Evolutionary conservation across 2,113 vertebrate genomes (phyloP).

Genomic region (Talpa occidentalis): DNA sequence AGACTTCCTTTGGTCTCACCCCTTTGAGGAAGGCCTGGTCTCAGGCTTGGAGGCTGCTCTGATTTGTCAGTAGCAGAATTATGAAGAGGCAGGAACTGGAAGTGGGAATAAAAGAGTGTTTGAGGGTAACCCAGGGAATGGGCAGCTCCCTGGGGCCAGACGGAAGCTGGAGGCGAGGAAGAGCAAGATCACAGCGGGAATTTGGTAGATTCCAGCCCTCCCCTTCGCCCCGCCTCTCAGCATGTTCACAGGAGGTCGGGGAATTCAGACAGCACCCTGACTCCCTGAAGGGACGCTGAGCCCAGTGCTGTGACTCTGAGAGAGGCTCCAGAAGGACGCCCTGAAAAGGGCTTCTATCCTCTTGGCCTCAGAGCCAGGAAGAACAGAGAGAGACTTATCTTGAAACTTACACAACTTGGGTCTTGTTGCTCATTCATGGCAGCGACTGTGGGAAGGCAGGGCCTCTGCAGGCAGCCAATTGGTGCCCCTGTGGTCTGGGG

Average conservation of each 20-base stretch:
- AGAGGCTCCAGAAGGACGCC: background rate
- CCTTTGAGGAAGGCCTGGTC: background rate
- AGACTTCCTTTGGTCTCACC: background rate
- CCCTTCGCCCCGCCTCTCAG: background rate
- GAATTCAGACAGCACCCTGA: too few relatives aligned
- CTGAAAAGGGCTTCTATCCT: background rate
- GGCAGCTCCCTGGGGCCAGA: too few relatives aligned
- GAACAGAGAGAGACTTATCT: background rate
- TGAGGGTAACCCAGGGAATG: background rate
- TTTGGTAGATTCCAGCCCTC: rapidly evolving
- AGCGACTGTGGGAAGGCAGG: rapidly evolving
- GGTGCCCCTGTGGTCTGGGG: background rate
- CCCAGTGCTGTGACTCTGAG: background rate
- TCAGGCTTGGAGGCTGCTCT: background rate
- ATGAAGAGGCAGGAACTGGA: background rate
- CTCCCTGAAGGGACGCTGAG: rapidly evolving
- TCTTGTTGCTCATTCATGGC: background rate
- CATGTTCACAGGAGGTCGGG: rapidly evolving
- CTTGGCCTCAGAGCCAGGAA: background rate
- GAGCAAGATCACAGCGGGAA: background rate
- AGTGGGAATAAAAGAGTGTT: background rate
- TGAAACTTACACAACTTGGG: background rate
- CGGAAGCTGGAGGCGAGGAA: too few relatives aligned
- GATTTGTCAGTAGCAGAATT: background rate
- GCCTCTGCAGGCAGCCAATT: rapidly evolving